Percentiles rank a stretch among this genome's conserved stretches.
Conservation (phyloP, 2,113 vertebrate species). For the Cathartes aura region DNA sequence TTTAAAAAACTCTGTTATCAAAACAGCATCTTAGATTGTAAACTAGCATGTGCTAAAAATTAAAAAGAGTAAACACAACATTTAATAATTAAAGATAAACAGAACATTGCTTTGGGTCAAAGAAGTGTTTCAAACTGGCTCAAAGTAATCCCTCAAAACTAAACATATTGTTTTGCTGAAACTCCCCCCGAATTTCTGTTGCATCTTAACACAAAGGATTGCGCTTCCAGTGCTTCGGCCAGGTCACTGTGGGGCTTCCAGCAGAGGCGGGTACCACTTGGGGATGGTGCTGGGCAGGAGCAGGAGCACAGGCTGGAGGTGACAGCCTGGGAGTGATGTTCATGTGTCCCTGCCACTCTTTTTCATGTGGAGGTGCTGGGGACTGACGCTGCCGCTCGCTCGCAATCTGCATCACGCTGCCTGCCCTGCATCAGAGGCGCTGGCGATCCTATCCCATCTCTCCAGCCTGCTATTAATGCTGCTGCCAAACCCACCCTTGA, state of each 20-base stretch:
- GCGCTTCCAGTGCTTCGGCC: background rate
- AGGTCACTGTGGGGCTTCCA: background rate
- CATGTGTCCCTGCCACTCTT: background rate
- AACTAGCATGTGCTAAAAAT: conserved; percentile 47
- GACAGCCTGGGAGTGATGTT: background rate
- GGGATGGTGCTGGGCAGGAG: background rate
- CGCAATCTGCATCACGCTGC: accelerated
- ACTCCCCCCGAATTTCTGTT: background rate
- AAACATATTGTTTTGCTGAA: background rate
- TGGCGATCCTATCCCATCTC: background rate
- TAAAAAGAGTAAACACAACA: conserved; percentile 2
- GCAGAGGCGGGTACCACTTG: background rate
- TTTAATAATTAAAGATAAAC: conserved; percentile 18
- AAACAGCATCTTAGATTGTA: conserved; percentile 6
- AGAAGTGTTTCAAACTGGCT: conserved; percentile 7
- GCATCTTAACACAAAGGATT: background rate
- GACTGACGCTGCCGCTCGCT: background rate
- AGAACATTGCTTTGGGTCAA: conserved; percentile 7
- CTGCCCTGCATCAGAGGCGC: background rate
- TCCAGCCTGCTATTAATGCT: background rate
- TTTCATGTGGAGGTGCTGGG: background rate
- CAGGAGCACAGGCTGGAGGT: background rate
- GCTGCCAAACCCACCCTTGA: background rate
- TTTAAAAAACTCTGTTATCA: background rate
- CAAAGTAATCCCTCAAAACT: background rate